These are phyloP conservation scores for Metopolophium dirhodum DNA, from an alignment of 1,140 invertebrate species.

Conservation along the genomic window DNA sequence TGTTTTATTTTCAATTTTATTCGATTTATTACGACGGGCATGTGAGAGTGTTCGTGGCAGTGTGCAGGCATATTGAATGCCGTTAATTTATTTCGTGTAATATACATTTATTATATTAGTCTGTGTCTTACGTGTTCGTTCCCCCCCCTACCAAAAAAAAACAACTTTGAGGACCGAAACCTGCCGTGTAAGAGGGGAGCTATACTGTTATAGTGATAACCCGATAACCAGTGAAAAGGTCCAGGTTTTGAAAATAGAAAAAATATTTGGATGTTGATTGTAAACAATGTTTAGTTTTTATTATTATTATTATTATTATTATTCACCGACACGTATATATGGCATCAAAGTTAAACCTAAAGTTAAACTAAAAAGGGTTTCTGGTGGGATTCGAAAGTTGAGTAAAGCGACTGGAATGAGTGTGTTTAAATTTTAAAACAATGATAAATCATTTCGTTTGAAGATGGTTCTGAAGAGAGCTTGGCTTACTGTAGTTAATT, in stretches of 20 bases:
- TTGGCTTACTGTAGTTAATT: neutral
- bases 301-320: neutral
- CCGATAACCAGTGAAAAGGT: neutral
- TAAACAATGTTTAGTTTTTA: neutral
- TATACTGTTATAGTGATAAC: neutral
- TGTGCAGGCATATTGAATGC: neutral
- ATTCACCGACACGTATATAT: neutral
- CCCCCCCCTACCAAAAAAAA: too few species aligned
- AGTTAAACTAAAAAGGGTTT: neutral
- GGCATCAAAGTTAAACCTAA: neutral
- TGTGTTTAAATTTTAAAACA: constrained; percentile 9
- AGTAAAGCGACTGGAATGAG: neutral
- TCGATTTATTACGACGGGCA: too few species aligned
- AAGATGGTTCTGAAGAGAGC: neutral
- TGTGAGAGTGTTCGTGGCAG: neutral
- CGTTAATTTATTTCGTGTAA: neutral
- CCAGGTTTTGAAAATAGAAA: neutral
- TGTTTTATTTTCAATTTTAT: neutral
- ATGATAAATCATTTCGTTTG: neutral
- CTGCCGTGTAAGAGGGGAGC: neutral
- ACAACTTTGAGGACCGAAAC: neutral
- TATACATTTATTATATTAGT: neutral
- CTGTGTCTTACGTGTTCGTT: neutral
- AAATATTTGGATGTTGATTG: neutral
- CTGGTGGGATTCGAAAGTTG: neutral